Percentiles rank a stretch among this genome's conserved stretches.
Evolutionary conservation across 2,797 vertebrate genomes (phyloP).

Genomic region (Protonibea diacanthus): DNA sequence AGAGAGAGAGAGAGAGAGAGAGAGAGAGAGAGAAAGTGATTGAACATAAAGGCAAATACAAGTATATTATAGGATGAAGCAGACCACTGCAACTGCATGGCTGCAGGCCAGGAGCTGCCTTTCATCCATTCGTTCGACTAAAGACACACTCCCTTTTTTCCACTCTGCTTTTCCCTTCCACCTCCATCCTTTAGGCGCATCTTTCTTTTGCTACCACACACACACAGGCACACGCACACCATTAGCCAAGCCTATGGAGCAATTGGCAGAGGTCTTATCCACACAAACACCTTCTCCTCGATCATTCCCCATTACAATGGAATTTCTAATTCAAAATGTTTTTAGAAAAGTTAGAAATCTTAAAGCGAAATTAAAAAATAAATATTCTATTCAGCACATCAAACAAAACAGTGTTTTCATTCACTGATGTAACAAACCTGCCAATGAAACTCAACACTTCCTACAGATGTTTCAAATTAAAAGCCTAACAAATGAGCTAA

Average conservation of each 20-base stretch:
- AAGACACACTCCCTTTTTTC: constrained; percentile 36
- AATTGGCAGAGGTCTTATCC: constrained; percentile 14
- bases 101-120: constrained; percentile 48
- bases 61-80: constrained; percentile 46
- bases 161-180: constrained; percentile 20
- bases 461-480: neutral
- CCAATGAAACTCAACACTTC: neutral
- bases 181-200: constrained; percentile 34
- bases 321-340: neutral
- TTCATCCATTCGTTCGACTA: constrained; percentile 42
- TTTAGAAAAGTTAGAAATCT: neutral
- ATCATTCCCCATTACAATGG: neutral
- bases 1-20: too few relatives aligned
- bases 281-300: constrained; percentile 22
- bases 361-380: neutral
- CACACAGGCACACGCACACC: neutral
- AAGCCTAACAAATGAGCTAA: neutral
- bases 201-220: constrained; percentile 31
- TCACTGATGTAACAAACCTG: neutral
- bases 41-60: constrained; percentile 18
- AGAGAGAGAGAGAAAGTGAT: neutral
- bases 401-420: neutral
- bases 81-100: constrained; percentile 33
- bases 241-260: constrained; percentile 19
- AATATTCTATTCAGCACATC: neutral